These are phyloP conservation scores for Pteronotus mesoamericanus DNA, from an alignment of 2,797 vertebrate species.

Conservation along the genomic window DNA sequence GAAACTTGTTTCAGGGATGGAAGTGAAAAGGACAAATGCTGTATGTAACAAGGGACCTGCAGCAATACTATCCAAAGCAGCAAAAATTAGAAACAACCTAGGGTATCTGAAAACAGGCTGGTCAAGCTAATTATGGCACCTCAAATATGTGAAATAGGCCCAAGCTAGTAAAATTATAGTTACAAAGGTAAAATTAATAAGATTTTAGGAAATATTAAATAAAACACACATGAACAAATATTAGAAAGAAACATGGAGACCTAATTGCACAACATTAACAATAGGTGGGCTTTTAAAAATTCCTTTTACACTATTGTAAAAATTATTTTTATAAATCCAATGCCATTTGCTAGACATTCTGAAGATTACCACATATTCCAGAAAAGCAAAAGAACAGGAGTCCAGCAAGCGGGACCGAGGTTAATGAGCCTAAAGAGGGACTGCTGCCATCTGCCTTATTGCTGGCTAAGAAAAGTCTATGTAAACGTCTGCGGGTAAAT, in stretches of 20 bases:
- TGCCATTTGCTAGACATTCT: not conserved
- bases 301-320: not conserved
- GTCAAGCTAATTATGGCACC: not conserved
- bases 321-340: not conserved
- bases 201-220: not conserved
- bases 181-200: not conserved
- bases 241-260: not conserved
- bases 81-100: not conserved
- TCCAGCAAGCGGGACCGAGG: not conserved
- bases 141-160: not conserved
- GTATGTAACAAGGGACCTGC: not conserved
- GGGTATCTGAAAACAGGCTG: not conserved
- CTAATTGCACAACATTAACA: not conserved
- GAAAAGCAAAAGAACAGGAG: not conserved
- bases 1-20: not conserved
- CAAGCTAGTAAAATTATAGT: not conserved
- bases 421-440: not conserved
- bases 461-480: not conserved
- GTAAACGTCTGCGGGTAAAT: not conserved
- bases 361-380: not conserved
- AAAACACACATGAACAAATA: not conserved
- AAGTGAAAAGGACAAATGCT: not conserved
- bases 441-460: not conserved
- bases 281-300: not conserved
- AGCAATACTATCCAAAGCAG: not conserved